Conservation (phyloP, 2,888 invertebrate genomes). For the Oligia strigilis region DNA sequence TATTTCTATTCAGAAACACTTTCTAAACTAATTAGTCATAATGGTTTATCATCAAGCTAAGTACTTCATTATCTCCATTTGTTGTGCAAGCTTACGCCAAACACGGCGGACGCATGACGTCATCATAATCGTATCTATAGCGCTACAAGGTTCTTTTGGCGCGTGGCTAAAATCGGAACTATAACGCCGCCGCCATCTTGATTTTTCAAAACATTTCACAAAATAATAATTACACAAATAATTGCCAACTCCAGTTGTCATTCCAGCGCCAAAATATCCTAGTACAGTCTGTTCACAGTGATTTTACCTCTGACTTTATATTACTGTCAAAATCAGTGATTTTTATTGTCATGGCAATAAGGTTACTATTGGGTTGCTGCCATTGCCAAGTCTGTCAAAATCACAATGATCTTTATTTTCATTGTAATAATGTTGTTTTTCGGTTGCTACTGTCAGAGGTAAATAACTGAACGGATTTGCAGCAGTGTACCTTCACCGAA, state of each 20-base stretch:
- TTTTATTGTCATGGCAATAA: background rate
- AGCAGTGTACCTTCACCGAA: background rate
- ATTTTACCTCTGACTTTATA: too few relatives aligned
- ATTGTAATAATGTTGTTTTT: background rate
- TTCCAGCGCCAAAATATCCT: too few relatives aligned
- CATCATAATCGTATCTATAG: background rate
- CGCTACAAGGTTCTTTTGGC: background rate
- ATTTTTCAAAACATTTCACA: background rate
- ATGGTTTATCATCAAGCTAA: slow-evolving; percentile 9
- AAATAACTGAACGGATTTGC: background rate
- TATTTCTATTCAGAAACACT: background rate
- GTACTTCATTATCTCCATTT: background rate
- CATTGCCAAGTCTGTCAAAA: background rate
- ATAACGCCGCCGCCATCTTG: background rate
- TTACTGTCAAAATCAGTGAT: background rate
- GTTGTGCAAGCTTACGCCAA: background rate
- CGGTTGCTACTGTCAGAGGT: background rate
- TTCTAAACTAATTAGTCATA: background rate
- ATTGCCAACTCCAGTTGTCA: background rate
- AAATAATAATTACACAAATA: background rate
- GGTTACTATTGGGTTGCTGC: background rate
- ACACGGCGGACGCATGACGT: slow-evolving; percentile 16
- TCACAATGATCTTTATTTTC: background rate
- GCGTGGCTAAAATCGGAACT: background rate
- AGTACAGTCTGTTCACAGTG: too few relatives aligned